Evolutionary conservation across 2,888 invertebrate genomes (phyloP), one percentile per base, ranked within the genome.

Genomic region (Melipona beecheii): DNA sequence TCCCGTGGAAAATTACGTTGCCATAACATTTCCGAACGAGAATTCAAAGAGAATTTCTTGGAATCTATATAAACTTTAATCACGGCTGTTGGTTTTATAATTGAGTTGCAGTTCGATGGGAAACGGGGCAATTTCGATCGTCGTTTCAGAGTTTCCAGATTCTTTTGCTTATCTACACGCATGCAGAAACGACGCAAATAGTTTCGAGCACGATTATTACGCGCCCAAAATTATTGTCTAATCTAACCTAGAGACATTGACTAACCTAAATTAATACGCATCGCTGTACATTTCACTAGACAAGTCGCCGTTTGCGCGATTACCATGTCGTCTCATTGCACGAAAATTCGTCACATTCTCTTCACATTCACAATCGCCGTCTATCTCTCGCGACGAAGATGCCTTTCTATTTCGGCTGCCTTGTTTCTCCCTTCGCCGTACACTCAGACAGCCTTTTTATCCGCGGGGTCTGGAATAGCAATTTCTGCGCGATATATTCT

Each of bases 251-350:
- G 31, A 31, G 31, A 31, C 3, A 31, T 4, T 31, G 31, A 31
- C 4, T 4, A 31, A 31, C 4, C 31, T 78, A 76, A 87, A 86
- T 87, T 87, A 87, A 83, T 81, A 70, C 58, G 71, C 65, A 84
- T 77, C 74, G 69, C 31, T 31, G 68, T 56, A 64, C 31, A 65
- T 65, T 27, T 31, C 17, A 0, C 49, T 69, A 49, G 19, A 15
- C 27, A 5, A 43, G 43, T 19, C 4, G 19, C 9, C 9, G 56
- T 3, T 17, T 65, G 43, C 21, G 9, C 62, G 24, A 19, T 19
- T 2, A 2, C 0, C 21, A 2, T 13, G 19, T 3, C 15, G n/a
- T 56, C n/a, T 49, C n/a, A 13, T 19, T 19, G 43, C 36, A 19
- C 0, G 31, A 21, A 64, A 19, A 64, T 64, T 60, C n/a, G 27